These are phyloP conservation scores for Drosophila sordidula DNA, from an alignment of 2,888 invertebrate genomes.

Conservation along the genomic window DNA sequence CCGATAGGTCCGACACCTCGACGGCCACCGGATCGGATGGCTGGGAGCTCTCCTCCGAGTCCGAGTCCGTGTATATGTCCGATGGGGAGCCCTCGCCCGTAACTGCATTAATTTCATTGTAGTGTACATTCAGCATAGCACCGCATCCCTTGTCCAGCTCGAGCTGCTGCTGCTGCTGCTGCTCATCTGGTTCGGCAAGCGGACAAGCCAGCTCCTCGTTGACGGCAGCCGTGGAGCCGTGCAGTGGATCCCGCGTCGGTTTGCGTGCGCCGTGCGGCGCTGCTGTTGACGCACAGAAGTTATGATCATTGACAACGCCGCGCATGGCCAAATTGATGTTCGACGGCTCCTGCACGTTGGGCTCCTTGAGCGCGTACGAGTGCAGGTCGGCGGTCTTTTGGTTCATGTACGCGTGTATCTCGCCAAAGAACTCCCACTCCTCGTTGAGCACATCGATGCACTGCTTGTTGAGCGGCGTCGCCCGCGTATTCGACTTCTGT, in stretches of 20 bases:
- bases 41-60: conserved; percentile 40
- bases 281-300: conserved; percentile 46
- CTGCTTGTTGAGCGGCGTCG: conserved; percentile 37
- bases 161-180: conserved; percentile 19
- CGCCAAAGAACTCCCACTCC: conserved; percentile 84
- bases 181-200: conserved; percentile 1
- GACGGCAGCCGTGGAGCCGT: background rate
- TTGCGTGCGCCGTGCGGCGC: background rate
- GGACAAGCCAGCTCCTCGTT: conserved; percentile 29
- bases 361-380: conserved; percentile 80
- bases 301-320: conserved; percentile 76
- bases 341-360: conserved; percentile 43
- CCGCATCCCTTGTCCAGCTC: conserved; percentile 29
- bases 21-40: conserved; percentile 52
- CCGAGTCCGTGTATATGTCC: conserved; percentile 40
- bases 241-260: background rate
- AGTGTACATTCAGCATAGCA: conserved; percentile 13
- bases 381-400: conserved; percentile 82
- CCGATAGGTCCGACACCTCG: conserved; percentile 46
- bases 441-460: conserved; percentile 60
- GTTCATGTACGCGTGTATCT: conserved; percentile 82
- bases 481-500: conserved; percentile 73
- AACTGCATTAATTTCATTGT: conserved; percentile 13
- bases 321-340: conserved; percentile 45
- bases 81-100: conserved; percentile 1